A percentile compares a stretch with the other conserved stretches of the same genome.
phyloP scores from a whole-genome alignment of 2,888 invertebrate species.

The Himalopsyche kuldschensis region DNA sequence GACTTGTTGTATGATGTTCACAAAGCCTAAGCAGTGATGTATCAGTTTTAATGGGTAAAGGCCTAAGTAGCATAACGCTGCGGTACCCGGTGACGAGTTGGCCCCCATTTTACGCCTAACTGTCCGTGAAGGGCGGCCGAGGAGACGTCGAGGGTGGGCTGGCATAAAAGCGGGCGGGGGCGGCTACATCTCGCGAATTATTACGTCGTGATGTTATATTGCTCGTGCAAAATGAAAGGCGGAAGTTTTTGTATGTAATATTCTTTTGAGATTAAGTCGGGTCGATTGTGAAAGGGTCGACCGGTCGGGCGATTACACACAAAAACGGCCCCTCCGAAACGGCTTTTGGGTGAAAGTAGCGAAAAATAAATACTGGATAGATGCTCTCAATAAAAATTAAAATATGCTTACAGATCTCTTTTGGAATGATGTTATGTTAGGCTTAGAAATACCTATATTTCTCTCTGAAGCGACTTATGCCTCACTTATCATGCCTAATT shows the following conservation, averaged over 20 bases:
- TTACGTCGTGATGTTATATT: slow-evolving; percentile 34
- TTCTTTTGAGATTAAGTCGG: slow-evolving; percentile 30
- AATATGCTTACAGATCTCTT: not conserved
- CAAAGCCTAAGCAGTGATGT: not conserved
- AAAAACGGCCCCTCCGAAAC: not conserved
- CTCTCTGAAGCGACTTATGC: no score
- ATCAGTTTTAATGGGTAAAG: not conserved
- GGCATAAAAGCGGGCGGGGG: not conserved
- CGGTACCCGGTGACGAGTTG: slow-evolving; percentile 11
- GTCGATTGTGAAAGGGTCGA: slow-evolving; percentile 1
- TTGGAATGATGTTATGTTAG: not conserved
- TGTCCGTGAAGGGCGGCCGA: slow-evolving; percentile 16
- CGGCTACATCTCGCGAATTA: slow-evolving; percentile 30
- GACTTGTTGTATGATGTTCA: not conserved
- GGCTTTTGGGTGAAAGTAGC: not conserved
- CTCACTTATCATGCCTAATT: no score
- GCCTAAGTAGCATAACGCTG: not conserved
- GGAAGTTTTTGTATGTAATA: slow-evolving; percentile 34
- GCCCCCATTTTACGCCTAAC: slow-evolving; percentile 18
- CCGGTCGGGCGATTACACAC: not conserved
- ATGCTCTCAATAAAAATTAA: not conserved
- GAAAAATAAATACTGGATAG: not conserved
- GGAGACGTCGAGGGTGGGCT: not conserved
- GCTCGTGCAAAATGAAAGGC: slow-evolving; percentile 31
- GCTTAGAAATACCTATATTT: not conserved